A percentile compares a stretch with the other conserved stretches of the same genome.
These are phyloP conservation scores for Poliocrania exsul DNA, from an alignment of 2,797 vertebrate species.

Conservation along the genomic window DNA sequence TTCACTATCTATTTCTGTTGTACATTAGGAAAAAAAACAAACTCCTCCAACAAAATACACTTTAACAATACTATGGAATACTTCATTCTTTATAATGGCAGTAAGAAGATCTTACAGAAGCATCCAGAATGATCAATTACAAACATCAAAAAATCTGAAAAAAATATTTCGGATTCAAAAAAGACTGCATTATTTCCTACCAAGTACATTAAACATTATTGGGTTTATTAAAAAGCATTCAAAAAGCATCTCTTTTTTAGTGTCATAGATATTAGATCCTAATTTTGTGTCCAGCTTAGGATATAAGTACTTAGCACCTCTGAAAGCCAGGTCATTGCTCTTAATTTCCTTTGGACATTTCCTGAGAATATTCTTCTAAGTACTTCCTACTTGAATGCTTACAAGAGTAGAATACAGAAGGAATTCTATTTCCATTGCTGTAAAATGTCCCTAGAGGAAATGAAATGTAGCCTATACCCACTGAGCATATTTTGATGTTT, in stretches of 20 bases:
- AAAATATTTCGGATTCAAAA: background rate
- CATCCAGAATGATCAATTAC: background rate
- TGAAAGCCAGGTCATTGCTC: background rate
- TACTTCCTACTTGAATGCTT: background rate
- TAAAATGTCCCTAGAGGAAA: background rate
- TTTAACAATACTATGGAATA: background rate
- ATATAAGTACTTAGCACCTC: background rate
- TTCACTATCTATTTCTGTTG: background rate
- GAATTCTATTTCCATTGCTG: background rate
- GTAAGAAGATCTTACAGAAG: background rate
- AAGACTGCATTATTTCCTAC: background rate
- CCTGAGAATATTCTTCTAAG: background rate
- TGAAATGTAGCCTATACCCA: background rate
- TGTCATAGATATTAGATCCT: background rate
- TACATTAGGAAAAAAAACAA: rapidly evolving
- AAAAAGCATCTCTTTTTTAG: background rate
- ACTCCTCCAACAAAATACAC: background rate
- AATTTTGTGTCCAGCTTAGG: background rate
- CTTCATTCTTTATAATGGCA: background rate
- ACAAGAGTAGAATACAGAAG: background rate
- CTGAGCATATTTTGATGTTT: background rate
- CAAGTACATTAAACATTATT: background rate
- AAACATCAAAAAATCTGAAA: background rate
- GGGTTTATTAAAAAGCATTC: background rate
- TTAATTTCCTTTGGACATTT: background rate